Base-by-base conservation (phyloP, 2,888 invertebrate genomes). In the Campaea margaritaria region DNA sequence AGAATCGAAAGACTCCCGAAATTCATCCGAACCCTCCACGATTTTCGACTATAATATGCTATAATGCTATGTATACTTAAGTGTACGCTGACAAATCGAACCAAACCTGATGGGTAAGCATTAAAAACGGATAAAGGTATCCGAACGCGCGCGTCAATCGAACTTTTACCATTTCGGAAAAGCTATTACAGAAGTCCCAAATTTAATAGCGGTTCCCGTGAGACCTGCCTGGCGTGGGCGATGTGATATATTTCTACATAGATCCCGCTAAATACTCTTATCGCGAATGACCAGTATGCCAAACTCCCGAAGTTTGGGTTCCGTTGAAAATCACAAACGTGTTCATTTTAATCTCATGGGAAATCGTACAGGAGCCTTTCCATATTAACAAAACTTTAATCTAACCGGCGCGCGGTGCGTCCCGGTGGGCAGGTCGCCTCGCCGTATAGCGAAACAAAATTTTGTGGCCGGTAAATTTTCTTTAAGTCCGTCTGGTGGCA, bases 321-420 rank as follows among this genome's bases (percentile, higher is more conserved):
- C 67, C 62, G 68, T 72, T 74, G 73, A 70, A 73, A 79, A 80
- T 79, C 78, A 73, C 72, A 78, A 79, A 76, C 70, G 70, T 81
- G 77, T 81, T 81, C 73, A 76, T 78, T 82, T 75, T 71, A 69
- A 72, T 74, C 85, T 75, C 81, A 28, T 62, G 87, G 87, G 87
- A 87, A 86, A 86, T 86, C 74, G 79, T 67, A 66, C 65, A 68
- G 74, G 76, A 80, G 80, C 83, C 81, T 81, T 81, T 81, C 75
- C 80, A 81, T 82, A 85, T 85, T 85, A 86, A 81, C 84, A 78
- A 86, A 88, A 88, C 84, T 86, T 86, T 85, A 85, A 86, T 86
- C 76, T 81, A 78, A 76, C 79, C 76, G 72, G 75, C 62, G 68
- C 64, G 71, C 75, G 69, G 74, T 57, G 64, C 58, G 70, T 78